Evolutionary conservation across 2,113 vertebrate genomes (phyloP).

Genomic region (Siniperca chuatsi): DNA sequence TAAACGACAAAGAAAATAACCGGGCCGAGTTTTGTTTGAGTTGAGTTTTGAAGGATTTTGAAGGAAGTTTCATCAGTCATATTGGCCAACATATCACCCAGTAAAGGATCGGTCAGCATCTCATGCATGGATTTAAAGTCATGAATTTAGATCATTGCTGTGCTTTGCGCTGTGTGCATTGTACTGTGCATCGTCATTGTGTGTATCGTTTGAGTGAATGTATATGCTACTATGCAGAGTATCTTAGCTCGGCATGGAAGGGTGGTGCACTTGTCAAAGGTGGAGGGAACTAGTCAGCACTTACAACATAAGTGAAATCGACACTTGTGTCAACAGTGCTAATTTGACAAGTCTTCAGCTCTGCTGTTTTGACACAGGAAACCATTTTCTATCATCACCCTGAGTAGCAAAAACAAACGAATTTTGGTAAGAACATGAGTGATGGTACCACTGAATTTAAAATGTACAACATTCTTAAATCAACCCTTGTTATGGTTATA

Average conservation of each 20-base stretch:
- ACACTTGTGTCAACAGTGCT: background rate
- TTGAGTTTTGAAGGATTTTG: background rate
- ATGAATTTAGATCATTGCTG: too few relatives aligned
- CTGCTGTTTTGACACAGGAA: conserved; percentile 33
- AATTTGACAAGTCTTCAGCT: background rate
- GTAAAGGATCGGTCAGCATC: too few relatives aligned
- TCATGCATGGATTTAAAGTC: too few relatives aligned
- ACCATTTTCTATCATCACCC: background rate
- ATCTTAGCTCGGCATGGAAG: background rate
- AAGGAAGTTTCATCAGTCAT: too few relatives aligned
- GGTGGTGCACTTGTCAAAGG: background rate
- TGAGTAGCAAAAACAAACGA: background rate
- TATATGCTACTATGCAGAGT: background rate
- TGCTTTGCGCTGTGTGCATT: too few relatives aligned
- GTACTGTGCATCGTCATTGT: background rate
- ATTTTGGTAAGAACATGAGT: background rate
- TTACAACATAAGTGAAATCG: conserved; percentile 1
- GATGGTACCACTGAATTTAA: background rate
- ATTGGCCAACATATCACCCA: too few relatives aligned
- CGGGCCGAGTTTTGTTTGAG: background rate
- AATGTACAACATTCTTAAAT: background rate
- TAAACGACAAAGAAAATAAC: background rate
- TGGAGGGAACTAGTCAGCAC: conserved; percentile 18
- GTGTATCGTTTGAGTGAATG: background rate
- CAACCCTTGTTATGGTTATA: background rate